A percentile compares a stretch with the other conserved stretches of the same genome.
phyloP scores from a whole-genome alignment of 2,797 vertebrate genomes.

The Gambusia yucatana region DNA sequence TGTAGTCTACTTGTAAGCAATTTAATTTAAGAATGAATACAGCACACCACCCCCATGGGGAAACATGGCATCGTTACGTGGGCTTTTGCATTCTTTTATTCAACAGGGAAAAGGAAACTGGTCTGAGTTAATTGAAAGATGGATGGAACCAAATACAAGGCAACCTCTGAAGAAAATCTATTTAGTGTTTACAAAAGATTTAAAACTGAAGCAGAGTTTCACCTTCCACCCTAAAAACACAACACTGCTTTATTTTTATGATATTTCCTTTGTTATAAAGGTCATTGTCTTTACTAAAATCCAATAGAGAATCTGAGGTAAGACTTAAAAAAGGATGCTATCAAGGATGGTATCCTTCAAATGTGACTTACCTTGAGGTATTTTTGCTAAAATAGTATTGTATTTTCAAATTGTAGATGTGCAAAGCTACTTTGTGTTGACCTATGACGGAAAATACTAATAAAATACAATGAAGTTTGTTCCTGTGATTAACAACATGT shows the following conservation, averaged over 20 bases:
- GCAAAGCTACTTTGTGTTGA: neutral
- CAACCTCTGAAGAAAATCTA: neutral
- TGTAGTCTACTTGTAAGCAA: neutral
- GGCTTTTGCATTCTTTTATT: neutral
- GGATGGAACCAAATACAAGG: neutral
- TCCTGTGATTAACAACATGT: neutral
- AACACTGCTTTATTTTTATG: neutral
- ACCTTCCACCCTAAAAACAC: neutral
- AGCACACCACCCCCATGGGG: neutral
- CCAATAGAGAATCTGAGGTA: neutral
- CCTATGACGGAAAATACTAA: neutral
- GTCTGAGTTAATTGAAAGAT: neutral
- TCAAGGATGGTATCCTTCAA: neutral
- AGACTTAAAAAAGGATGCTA: neutral
- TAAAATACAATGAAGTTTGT: neutral
- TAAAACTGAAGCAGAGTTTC: neutral
- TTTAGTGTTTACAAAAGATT: neutral
- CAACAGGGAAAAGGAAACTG: neutral
- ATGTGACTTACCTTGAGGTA: neutral
- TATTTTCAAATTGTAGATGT: neutral
- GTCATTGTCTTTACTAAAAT: neutral
- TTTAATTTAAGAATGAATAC: neutral
- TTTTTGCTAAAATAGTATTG: neutral
- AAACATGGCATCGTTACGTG: neutral
- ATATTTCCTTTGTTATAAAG: neutral